Evolutionary conservation across 92 coral and sea anemone species (phyloP), one percentile per base, ranked within the genome.

Genomic region (Zoanthus gigantus): DNA sequence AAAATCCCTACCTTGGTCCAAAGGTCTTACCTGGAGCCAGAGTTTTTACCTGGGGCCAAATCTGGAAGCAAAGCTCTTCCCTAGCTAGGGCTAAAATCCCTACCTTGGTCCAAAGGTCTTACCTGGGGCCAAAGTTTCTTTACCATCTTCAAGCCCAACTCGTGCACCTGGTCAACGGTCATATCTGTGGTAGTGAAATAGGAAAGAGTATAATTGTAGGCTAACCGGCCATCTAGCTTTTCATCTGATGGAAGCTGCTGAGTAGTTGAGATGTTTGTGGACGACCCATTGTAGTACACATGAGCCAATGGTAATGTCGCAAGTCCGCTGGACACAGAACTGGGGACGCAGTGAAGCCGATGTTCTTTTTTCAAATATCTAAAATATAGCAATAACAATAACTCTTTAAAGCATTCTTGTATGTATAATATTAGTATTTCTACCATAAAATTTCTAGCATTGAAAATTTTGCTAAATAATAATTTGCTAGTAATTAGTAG

Each of bases 241-340:
- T 81, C 85, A n/a, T 58, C 85, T 0, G 61, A 10, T 5, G 85
- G 85, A 23, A 81, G 74, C 18, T 1, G 28, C 46, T 15, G 74
- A 63, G 85, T 81, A 12, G 74, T 69, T 69, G 74, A 5, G 34
- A 9, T 14, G 74, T 69, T 69, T 69, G 45, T 69, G 30, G 42
- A 71, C 74, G 57, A 13, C 7, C 75, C 75, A 66, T 81, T 47
- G 6, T 14, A 37, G 75, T 81, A 81, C 47, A 81, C 75, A 6
- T 66, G 61, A n/a, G 34, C 60, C 8, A 81, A 9, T 81, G 85
- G 85, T 6, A 81, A 58, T 4, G 85, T 23, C 1, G 85, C 57
- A 50, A 81, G 85, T 45, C 85, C 85, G 75, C 85, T 81, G 85
- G 85, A 81, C 63, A 81, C 85, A 15, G 46, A 23, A 67, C 75